These are phyloP conservation scores for Danio aesculapii DNA, from an alignment of 2,797 vertebrate species.

Conservation along the genomic window DNA sequence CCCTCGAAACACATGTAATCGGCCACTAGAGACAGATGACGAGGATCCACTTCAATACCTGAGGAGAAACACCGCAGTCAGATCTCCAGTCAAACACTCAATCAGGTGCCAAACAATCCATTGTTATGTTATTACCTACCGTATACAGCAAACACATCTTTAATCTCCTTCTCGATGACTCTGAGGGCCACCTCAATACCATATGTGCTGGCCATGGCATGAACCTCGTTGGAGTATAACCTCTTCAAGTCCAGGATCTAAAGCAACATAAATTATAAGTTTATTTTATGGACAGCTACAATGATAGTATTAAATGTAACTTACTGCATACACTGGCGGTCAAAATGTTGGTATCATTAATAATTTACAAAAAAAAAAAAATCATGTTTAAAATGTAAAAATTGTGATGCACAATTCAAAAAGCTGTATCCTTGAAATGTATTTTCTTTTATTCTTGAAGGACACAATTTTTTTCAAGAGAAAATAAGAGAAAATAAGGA, in stretches of 20 bases:
- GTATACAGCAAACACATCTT: constrained; percentile 97
- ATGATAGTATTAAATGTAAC: too few relatives aligned
- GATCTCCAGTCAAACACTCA: background rate
- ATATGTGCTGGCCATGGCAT: constrained; percentile 90
- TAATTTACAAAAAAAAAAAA: too few relatives aligned
- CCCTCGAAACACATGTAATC: constrained; percentile 99
- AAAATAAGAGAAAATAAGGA: too few relatives aligned
- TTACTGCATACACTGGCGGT: too few relatives aligned
- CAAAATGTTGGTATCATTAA: too few relatives aligned
- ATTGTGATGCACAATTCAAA: too few relatives aligned
- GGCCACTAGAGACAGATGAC: constrained; percentile 94
- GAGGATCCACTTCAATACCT: constrained; percentile 95
- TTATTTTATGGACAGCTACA: too few relatives aligned
- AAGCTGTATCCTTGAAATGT: too few relatives aligned
- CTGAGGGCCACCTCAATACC: constrained; percentile 94
- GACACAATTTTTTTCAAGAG: too few relatives aligned
- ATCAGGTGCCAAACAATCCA: too few relatives aligned
- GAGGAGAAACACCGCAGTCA: constrained; percentile 27
- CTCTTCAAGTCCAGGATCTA: constrained; percentile 89
- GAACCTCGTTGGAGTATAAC: constrained; percentile 94
- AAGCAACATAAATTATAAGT: background rate
- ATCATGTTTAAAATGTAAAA: too few relatives aligned
- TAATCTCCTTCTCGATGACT: constrained; percentile 97
- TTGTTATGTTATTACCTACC: constrained; percentile 85
- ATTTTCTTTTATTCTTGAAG: too few relatives aligned